These are phyloP conservation scores for Megathymus violae DNA, from an alignment of 1,140 invertebrate genomes.

Conservation along the genomic window DNA sequence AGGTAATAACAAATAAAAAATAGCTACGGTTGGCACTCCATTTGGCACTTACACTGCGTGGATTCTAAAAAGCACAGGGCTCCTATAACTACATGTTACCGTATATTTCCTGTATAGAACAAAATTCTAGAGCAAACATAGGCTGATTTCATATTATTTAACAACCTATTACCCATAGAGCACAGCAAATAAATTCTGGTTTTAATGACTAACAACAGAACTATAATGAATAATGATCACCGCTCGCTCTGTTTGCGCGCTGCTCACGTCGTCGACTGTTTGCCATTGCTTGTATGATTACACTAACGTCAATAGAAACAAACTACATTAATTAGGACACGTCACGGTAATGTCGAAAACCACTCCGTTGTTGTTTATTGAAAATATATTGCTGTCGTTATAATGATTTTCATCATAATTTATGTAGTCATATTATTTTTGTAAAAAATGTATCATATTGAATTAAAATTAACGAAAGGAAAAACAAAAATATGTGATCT, in stretches of 20 bases:
- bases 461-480: too few species aligned
- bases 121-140: background rate
- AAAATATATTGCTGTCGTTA: background rate
- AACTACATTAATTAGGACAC: conserved; percentile 22
- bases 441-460: too few species aligned
- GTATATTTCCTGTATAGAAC: background rate
- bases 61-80: too few species aligned
- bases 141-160: conserved; percentile 1
- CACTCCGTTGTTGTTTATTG: background rate
- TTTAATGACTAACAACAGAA: conserved; percentile 16
- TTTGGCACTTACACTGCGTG: background rate
- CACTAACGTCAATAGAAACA: conserved; percentile 15
- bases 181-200: conserved; percentile 13
- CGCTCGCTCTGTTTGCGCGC: conserved; percentile 11
- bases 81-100: too few species aligned
- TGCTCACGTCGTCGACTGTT: conserved; percentile 22
- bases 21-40: too few species aligned
- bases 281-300: conserved; percentile 29
- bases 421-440: too few species aligned
- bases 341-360: conserved; percentile 10
- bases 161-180: conserved; percentile 6
- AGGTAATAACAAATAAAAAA: too few species aligned
- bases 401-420: too few species aligned
- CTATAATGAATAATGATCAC: conserved; percentile 23
- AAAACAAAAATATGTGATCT: too few species aligned